Evolutionary conservation across 2,888 invertebrate genomes (phyloP).

Genomic region (Oxyteleia sp.): DNA sequence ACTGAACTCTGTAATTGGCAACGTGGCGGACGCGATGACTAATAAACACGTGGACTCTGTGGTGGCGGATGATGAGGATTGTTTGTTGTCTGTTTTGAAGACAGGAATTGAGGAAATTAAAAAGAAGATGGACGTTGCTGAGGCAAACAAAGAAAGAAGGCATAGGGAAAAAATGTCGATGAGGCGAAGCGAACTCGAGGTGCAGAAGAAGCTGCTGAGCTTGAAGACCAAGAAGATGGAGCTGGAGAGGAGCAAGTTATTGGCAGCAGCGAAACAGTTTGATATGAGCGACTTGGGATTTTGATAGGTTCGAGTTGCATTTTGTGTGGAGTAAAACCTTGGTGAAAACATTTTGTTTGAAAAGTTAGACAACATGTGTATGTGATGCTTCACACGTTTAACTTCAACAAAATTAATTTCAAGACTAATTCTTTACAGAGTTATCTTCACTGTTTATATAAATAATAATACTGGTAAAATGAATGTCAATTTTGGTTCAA

Average conservation of each 20-base stretch:
- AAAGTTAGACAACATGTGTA: too few species aligned
- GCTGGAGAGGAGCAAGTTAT: slow-evolving; percentile 67
- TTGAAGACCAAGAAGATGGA: slow-evolving; percentile 76
- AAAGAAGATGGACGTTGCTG: slow-evolving; percentile 75
- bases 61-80: slow-evolving; percentile 14
- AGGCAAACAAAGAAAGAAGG: slow-evolving; percentile 76
- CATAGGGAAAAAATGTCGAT: slow-evolving; percentile 76
- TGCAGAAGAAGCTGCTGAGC: slow-evolving; percentile 74
- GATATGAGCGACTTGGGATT: too few species aligned
- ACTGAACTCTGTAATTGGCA: not conserved
- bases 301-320: too few species aligned
- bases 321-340: too few species aligned
- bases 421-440: too few species aligned
- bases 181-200: slow-evolving; percentile 71
- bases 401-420: too few species aligned
- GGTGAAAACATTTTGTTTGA: too few species aligned
- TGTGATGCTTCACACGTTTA: too few species aligned
- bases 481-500: too few species aligned
- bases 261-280: slow-evolving; percentile 70
- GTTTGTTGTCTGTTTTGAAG: slow-evolving; percentile 69
- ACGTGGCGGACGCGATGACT: not conserved
- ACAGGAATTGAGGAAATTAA: slow-evolving; percentile 76
- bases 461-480: too few species aligned
- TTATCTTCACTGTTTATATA: too few species aligned
- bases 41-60: slow-evolving; percentile 1